Base-by-base conservation (phyloP, 2,888 invertebrate species). In the Zele albiditarsus region DNA sequence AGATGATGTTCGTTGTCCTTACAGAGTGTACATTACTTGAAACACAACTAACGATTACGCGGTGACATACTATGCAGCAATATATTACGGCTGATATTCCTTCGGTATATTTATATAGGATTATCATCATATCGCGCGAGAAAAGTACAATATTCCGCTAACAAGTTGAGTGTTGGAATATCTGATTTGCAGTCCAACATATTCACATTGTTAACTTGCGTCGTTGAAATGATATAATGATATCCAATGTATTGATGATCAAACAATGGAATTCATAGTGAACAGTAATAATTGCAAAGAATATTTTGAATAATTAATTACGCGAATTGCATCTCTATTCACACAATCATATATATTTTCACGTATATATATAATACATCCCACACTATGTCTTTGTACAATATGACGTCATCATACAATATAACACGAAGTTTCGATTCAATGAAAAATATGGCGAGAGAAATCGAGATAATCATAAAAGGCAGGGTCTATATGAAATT, bases 391-490 rank as follows among this genome's bases (percentile, higher is more conserved):
- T 60, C 49, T 63, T 25, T 62, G 42, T 38, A 65, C 38, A 70
- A 42, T 23, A 66, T 75, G 60, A 67, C 71, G 62, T 67, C 67
- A 71, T 28, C 70, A 31, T 49, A 14, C 20, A 42, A 70, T 42
- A 27, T 27, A 58, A 38, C 38, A 70, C 46, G 25, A 42, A 57
- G 42, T 38, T 57, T 25, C 49, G 42, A 76, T 67, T 70, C 33
- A 5, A 53, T n/a, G 65, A 42, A 76, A 63, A 66, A 65, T 69
- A 66, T 66, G 73, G 71, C 63, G 60, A 68, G 79, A 78, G 80
- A 77, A 80, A 80, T 79, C 80, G 77, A 82, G 84, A 75, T 79
- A 77, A 78, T 79, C 83, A 78, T 84, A 85, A 83, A 83, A 84
- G 83, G 81, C 74, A 78, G 80, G 73, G 77, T 76, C 76, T 69